Percentiles rank a stretch among this genome's conserved stretches.
Evolutionary conservation across 2,113 vertebrate species (phyloP).

Genomic region (Sula dactylatra): DNA sequence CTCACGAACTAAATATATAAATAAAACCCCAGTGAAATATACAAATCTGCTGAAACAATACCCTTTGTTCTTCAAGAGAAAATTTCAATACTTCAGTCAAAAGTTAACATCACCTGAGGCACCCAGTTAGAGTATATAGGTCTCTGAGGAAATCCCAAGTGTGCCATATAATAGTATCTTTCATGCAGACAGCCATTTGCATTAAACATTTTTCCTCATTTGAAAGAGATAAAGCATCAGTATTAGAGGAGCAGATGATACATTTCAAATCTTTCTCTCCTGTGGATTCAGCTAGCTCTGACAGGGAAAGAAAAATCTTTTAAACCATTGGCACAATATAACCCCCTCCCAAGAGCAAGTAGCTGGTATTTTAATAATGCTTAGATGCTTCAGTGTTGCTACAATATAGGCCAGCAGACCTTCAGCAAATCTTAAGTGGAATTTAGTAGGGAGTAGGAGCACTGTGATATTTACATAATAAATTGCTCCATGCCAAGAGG

Average conservation of each 20-base stretch:
- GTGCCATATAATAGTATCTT: neutral
- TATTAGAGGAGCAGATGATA: neutral
- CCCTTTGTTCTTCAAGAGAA: neutral
- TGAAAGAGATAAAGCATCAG: constrained; percentile 20
- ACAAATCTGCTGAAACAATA: neutral
- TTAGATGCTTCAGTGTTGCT: neutral
- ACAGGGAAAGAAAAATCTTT: neutral
- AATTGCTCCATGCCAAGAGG: neutral
- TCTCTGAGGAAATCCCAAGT: neutral
- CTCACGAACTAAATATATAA: neutral
- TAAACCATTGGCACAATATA: neutral
- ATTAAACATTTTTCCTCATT: constrained; percentile 15
- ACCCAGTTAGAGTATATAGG: neutral
- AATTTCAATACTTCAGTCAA: neutral
- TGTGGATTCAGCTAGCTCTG: neutral
- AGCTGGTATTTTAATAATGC: neutral
- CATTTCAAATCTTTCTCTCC: constrained; percentile 6
- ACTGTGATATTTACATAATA: neutral
- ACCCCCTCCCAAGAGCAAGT: neutral
- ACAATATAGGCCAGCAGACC: neutral
- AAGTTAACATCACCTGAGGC: neutral
- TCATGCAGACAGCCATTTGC: neutral
- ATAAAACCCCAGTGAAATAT: neutral
- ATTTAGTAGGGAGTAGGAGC: neutral
- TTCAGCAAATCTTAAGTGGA: neutral